Percentiles rank a stretch among this genome's conserved stretches.
phyloP scores from a whole-genome alignment of 1,140 invertebrate species.

The Diorhabda sublineata region DNA sequence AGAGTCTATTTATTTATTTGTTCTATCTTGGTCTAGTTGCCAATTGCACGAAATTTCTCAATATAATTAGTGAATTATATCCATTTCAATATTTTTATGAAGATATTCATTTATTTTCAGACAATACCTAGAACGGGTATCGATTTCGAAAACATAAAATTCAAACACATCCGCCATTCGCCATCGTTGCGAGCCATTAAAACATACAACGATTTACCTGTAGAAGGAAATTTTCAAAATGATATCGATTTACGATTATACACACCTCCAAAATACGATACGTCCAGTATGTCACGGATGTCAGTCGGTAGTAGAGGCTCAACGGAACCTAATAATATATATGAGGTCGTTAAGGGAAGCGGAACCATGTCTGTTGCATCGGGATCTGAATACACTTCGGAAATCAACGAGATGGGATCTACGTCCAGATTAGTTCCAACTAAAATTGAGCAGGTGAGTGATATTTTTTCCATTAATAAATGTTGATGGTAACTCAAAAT shows the following conservation, averaged over 20 bases:
- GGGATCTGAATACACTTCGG: conserved; percentile 21
- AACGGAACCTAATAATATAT: conserved; percentile 17
- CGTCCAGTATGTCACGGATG: conserved; percentile 17
- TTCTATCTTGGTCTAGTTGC: no score
- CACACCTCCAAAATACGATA: conserved; percentile 16
- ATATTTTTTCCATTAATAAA: background rate
- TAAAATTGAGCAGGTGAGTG: conserved; percentile 40
- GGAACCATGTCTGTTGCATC: conserved; percentile 23
- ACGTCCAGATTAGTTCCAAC: conserved; percentile 38
- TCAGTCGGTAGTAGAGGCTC: conserved; percentile 11
- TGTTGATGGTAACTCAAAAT: background rate
- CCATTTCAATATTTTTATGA: no score
- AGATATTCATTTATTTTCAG: background rate
- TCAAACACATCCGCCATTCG: conserved; percentile 31
- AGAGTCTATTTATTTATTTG: no score
- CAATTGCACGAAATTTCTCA: no score
- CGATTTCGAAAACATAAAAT: background rate
- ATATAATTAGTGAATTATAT: no score
- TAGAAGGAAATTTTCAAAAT: conserved; percentile 24
- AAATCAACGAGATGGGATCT: conserved; percentile 38
- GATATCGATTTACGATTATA: conserved; percentile 10
- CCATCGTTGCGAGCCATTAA: conserved; percentile 41
- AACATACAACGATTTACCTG: conserved; percentile 41
- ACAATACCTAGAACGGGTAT: background rate
- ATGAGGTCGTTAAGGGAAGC: conserved; percentile 19